phyloP scores from a whole-genome alignment of 1,140 invertebrate species.

The Zaprionus davidi region DNA sequence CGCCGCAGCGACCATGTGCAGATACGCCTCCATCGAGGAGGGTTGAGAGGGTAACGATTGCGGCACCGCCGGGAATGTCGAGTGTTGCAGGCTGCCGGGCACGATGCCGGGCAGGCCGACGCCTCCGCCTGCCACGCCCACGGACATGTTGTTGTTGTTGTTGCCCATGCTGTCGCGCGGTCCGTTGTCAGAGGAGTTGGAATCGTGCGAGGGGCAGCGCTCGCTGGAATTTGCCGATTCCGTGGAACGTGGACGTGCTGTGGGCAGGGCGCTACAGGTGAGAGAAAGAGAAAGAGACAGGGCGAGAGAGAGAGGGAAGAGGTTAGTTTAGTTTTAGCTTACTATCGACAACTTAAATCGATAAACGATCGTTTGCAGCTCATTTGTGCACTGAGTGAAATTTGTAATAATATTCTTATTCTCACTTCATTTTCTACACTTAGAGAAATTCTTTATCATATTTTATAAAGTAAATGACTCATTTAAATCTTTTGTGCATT shows the following conservation, averaged over 20 bases:
- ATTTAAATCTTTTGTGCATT: no score
- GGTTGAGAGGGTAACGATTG: conserved; percentile 88
- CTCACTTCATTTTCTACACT: neutral
- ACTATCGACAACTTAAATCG: neutral
- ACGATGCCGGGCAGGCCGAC: conserved; percentile 81
- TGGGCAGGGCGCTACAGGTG: conserved; percentile 89
- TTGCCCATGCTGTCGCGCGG: conserved; percentile 52
- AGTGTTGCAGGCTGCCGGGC: conserved; percentile 83
- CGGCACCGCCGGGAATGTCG: conserved; percentile 77
- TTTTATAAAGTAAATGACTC: no score
- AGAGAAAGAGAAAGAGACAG: conserved; percentile 59
- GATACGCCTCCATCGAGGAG: conserved; percentile 91
- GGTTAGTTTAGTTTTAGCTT: neutral
- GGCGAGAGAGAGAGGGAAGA: neutral
- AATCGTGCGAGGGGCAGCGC: conserved; percentile 89
- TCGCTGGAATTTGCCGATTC: conserved; percentile 89
- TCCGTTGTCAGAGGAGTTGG: conserved; percentile 86
- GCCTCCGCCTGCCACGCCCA: conserved; percentile 40
- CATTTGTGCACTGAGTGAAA: neutral
- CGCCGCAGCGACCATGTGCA: conserved; percentile 88
- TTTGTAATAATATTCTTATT: no score
- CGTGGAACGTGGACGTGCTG: conserved; percentile 91
- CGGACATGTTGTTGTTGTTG: conserved; percentile 71
- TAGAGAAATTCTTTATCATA: neutral
- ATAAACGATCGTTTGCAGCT: neutral